Evolutionary conservation across 2,888 invertebrate genomes (phyloP).

Genomic region (Allygus modestus): DNA sequence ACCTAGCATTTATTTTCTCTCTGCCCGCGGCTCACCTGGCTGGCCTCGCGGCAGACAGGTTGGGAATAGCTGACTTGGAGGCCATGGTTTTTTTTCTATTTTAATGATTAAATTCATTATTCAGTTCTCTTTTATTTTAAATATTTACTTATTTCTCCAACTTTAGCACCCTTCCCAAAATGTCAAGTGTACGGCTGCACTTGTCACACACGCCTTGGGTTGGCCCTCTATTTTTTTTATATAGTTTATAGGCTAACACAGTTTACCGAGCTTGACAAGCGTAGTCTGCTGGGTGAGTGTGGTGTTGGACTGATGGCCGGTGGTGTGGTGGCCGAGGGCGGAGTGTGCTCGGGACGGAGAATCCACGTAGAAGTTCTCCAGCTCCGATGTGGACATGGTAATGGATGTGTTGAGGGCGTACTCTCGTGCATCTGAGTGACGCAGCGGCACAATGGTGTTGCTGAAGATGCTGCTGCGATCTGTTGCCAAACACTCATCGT

Average conservation of each 20-base stretch:
- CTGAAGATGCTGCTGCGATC: conserved; percentile 43
- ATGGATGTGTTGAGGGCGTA: conserved; percentile 50
- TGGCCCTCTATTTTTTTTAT: neutral
- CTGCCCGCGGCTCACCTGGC: too few species aligned
- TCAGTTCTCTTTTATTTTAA: too few species aligned
- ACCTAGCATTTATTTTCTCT: too few species aligned
- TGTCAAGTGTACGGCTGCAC: too few species aligned
- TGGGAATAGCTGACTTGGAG: too few species aligned
- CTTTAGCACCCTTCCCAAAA: too few species aligned
- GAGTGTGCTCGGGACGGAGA: neutral
- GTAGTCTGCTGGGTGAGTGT: neutral
- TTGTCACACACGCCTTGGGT: neutral
- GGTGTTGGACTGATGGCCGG: conserved; percentile 13
- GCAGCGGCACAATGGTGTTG: conserved; percentile 36
- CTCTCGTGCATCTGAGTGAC: conserved; percentile 35
- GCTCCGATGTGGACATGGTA: conserved; percentile 40
- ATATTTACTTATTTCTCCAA: too few species aligned
- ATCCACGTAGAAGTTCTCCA: conserved; percentile 46
- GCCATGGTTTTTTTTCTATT: too few species aligned
- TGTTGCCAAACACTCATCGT: neutral
- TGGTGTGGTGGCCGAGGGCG: neutral
- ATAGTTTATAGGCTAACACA: neutral
- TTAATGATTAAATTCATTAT: too few species aligned
- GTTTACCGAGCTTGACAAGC: neutral
- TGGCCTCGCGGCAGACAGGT: too few species aligned